These are phyloP conservation scores for Sylvilagus floridanus DNA, from an alignment of 2,797 vertebrate genomes.

Conservation along the genomic window DNA sequence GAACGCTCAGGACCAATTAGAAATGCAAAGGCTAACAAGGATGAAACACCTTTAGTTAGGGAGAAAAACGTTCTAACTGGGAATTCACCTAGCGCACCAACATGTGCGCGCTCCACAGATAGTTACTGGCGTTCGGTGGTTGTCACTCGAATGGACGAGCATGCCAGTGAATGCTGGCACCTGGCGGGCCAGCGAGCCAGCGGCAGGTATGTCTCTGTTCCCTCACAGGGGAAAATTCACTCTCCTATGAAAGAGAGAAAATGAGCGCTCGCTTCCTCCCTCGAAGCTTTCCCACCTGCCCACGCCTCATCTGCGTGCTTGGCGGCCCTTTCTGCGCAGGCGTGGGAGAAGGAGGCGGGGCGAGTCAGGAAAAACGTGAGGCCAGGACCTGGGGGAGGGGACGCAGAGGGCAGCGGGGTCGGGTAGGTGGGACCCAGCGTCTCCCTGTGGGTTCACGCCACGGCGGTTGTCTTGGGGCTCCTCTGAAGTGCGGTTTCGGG, in stretches of 20 bases:
- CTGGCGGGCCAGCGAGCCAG: slow-evolving; percentile 69
- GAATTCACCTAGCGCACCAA: slow-evolving; percentile 81
- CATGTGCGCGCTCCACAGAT: slow-evolving; percentile 80
- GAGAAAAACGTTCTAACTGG: slow-evolving; percentile 70
- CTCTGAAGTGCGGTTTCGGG: neutral
- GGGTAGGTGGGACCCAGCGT: neutral
- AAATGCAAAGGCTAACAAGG: slow-evolving; percentile 34
- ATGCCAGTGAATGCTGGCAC: slow-evolving; percentile 71
- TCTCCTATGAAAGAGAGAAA: neutral
- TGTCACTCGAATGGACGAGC: slow-evolving; percentile 72
- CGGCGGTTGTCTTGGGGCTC: neutral
- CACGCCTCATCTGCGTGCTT: neutral
- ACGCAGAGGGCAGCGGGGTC: no score
- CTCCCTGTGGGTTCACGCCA: neutral
- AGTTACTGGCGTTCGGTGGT: slow-evolving; percentile 80
- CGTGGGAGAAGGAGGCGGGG: neutral
- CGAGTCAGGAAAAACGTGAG: neutral
- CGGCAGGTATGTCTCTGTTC: neutral
- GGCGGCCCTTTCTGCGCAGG: neutral
- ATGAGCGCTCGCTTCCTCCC: neutral
- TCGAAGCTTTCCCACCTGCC: slow-evolving; percentile 2
- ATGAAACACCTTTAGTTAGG: slow-evolving; percentile 62
- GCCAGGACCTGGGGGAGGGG: neutral
- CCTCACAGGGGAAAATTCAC: neutral
- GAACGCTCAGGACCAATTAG: slow-evolving; percentile 13